Base-by-base conservation (phyloP, 2,797 vertebrate species). In the Sebastes variabilis region DNA sequence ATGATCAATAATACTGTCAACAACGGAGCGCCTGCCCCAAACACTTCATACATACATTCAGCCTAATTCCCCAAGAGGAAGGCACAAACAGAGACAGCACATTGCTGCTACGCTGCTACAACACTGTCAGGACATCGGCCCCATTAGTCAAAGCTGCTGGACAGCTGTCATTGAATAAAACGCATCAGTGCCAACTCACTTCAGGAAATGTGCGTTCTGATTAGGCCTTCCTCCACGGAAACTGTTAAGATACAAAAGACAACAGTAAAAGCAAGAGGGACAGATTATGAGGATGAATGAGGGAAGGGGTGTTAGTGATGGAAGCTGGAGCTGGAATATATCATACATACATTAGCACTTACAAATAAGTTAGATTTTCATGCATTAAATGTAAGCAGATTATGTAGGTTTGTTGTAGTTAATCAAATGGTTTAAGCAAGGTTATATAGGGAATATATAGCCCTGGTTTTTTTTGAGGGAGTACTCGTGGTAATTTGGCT, bases 11-110 rank as follows among this genome's bases (percentile, higher is more conserved):
- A 96, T 96, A 96, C 96, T 96, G 96, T 96, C 89, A 88, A 94
- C 66, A 81, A 88, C 62, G 91, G 94, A 91, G 92, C 89, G 11
- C 56, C 70, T 34, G 91, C 93, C 89, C 94, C 87, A 91, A 93
- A 96, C 95, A 95, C 95, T 96, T 96, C 95, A 96, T 95, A 93
- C 94, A 89, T 95, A 94, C 95, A 96, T 96, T 96, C 95, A 96
- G 94, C 94, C 93, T 80, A 75, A 81, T 87, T 86, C 79, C 73
- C 77, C 46, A 66, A 79, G 86, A 93, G 88, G 84, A 93, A 90
- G 87, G 75, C 85, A 77, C 79, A 89, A 88, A 85, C 91, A 83
- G 82, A 91, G 75, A 32, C 71, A 61, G 85, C 82, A 85, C 84
- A 83, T 77, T 68, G 90, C 87, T 85, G 85, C 90, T 86, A 82